Evolutionary conservation across 2,888 invertebrate species (phyloP), one percentile per base, ranked within the genome.

Genomic region (Drosophila acutilabella): DNA sequence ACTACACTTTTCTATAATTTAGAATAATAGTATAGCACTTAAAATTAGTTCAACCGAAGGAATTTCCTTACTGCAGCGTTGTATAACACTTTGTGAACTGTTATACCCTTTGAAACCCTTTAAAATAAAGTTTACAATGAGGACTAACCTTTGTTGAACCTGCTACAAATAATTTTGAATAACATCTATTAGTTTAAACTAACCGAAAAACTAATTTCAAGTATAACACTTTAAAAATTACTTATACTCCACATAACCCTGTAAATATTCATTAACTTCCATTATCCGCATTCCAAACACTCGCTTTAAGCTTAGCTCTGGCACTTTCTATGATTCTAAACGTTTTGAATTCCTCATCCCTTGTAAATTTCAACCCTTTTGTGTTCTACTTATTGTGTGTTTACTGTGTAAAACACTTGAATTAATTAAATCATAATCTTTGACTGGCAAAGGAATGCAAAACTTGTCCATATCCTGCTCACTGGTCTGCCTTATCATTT

Each of bases 391-490:
- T 13, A 33, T 41, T 59, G 11, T 56, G 10, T 48, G 13, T 41
- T 13, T 4, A 45, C 7, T 57, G 13, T 18, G 6, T 11, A 20
- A 0, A 7, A 51, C 0, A 13, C 3, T 10, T 26, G 14, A 50
- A 41, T 38, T 58, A 58, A 77, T 52, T 36, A 16, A 11, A 13
- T 38, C n/a, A 18, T 16, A 13, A 36, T 2, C 18, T 38, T 16
- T 26, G 8, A 14, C 13, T n/a, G 36, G 7, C n/a, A 14, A 44
- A 75, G 98, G 98, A 89, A 98, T 98, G 97, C 98, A 98, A 93
- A 98, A 98, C 93, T 93, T 98, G 76, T 98, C 98, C 64, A 98
- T 98, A 92, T 98, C 98, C 11, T 98, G 98, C 92, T 97, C 97
- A 50, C 94, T 98, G 81, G 98, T 98, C 5, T 97, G 97, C 88